Base-by-base conservation (phyloP, 2,113 vertebrate genomes). In the Tetrax tetrax region DNA sequence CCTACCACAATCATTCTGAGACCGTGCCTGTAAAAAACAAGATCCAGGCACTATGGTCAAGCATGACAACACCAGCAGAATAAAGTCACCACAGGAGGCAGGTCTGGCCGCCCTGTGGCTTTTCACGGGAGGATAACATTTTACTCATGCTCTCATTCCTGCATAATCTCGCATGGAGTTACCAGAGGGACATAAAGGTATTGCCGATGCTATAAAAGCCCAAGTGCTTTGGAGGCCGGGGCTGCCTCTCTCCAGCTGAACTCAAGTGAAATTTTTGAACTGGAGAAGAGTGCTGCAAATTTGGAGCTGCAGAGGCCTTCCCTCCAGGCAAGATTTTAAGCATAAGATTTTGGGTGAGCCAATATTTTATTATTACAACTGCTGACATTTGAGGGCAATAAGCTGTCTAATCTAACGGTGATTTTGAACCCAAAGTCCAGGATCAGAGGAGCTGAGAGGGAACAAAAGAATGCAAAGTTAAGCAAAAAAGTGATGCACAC, bases 121-220 rank as follows among this genome's bases (percentile, higher is more conserved):
- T 82, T 95, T 88, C 48, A 57, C 0, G 0, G 23, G 18, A 54
- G 11, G 31, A 61, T 17, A 60, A 65, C 0, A 0, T 60, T 57
- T 85, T 51, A 35, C 38, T 10, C 1, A 0, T 37, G 12, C 14
- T 83, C 29, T 94, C 38, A 69, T 20, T 76, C 63, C 75, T 63
- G 41, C 15, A 41, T 22, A 43, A 29, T 54, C 38, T 76, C 10
- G 1, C 48, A 43, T 0, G 0, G 29, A 78, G 25, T 56, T 75
- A 51, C 12, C 27, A 86, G 41, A 57, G 27, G 72, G 11, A 92
- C 84, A 87, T 29, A 76, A 76, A 92, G 10, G 10, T 31, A 13
- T n/a, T 69, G 27, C 7, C 20, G n/a, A 6, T 19, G 53, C 14
- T 74, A 3, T 66, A 61, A 57, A 50, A 51, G 9, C 4, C 19